These are phyloP conservation scores for Lathronympha strigana DNA, from an alignment of 2,888 invertebrate species.

Conservation along the genomic window DNA sequence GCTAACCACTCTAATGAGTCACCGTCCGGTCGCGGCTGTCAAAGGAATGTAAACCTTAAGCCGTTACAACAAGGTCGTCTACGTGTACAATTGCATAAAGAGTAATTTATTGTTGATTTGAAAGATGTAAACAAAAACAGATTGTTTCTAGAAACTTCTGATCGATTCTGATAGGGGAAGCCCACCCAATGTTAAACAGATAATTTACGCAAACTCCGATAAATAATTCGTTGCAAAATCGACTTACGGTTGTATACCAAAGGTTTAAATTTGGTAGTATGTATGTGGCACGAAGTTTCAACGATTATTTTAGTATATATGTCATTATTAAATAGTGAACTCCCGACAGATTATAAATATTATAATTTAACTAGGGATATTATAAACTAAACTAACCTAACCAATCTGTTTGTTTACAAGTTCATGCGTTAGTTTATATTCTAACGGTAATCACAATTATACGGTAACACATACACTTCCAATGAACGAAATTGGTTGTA, in stretches of 20 bases:
- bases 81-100: background rate
- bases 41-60: background rate
- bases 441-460: no score
- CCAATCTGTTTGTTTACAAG: no score
- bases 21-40: constrained; percentile 5
- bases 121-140: constrained; percentile 30
- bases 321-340: no score
- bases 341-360: no score
- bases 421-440: no score
- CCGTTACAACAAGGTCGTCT: background rate
- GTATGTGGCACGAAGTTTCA: background rate
- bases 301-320: background rate
- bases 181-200: background rate
- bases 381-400: no score
- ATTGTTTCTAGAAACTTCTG: constrained; percentile 1
- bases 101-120: background rate
- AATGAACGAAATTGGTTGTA: constrained; percentile 13
- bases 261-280: constrained; percentile 1
- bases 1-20: constrained; percentile 26
- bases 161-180: constrained; percentile 14
- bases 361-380: no score
- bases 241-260: background rate
- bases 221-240: background rate
- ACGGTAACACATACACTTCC: background rate
- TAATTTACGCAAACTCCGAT: background rate